These are phyloP conservation scores for Antechinus flavipes DNA, from an alignment of 2,113 vertebrate genomes.

Conservation along the genomic window DNA sequence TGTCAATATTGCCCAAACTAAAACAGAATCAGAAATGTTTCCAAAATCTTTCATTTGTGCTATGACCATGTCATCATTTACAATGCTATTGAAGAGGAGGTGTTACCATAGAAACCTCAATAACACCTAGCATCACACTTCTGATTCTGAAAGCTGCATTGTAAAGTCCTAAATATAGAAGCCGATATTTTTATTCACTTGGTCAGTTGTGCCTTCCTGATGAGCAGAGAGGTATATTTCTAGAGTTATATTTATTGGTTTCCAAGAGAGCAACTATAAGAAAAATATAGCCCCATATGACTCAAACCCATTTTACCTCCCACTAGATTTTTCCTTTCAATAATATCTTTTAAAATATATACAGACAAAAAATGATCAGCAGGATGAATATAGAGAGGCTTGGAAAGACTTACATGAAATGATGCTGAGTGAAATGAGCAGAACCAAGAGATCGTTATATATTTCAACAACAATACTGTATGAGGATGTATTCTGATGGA, in stretches of 20 bases:
- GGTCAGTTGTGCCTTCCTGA: background rate
- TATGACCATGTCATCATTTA: slow-evolving; percentile 66
- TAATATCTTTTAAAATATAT: background rate
- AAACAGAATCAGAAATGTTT: slow-evolving; percentile 23
- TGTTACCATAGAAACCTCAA: slow-evolving; percentile 80
- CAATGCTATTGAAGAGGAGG: slow-evolving; percentile 66
- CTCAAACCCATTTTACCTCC: background rate
- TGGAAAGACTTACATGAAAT: no score
- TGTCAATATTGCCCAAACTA: background rate
- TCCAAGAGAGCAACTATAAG: background rate
- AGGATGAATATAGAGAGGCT: no score
- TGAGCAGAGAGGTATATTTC: background rate
- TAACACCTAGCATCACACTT: slow-evolving; percentile 69
- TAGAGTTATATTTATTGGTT: background rate
- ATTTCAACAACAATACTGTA: no score
- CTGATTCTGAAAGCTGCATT: slow-evolving; percentile 71
- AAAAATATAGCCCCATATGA: background rate
- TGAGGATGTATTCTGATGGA: no score
- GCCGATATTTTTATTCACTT: slow-evolving; percentile 22
- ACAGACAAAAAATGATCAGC: background rate
- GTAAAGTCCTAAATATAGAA: slow-evolving; percentile 58
- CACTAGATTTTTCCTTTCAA: background rate
- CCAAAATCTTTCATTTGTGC: slow-evolving; percentile 52
- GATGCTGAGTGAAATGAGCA: no score
- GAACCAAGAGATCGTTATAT: no score